Evolutionary conservation across 1,140 invertebrate genomes (phyloP).

Genomic region (Papilio polyxenes): DNA sequence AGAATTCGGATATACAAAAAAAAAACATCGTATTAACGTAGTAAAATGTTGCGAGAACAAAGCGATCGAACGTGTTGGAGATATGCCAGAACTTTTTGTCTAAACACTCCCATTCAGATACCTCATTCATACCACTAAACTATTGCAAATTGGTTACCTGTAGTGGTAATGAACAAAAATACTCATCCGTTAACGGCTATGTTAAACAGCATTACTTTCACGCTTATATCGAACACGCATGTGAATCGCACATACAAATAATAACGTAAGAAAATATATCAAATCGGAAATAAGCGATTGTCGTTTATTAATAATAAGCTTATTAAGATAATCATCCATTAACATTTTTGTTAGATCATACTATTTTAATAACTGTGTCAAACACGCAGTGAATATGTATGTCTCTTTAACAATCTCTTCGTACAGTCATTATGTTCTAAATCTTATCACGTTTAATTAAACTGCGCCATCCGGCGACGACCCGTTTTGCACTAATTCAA

Average conservation of each 20-base stretch:
- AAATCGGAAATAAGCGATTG: conserved; percentile 1
- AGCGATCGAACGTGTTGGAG: conserved; percentile 60
- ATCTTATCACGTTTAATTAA: conserved; percentile 36
- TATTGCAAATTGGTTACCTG: neutral
- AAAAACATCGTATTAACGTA: conserved; percentile 53
- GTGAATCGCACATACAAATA: neutral
- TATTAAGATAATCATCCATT: neutral
- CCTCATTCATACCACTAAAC: conserved; percentile 54
- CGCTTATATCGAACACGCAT: neutral
- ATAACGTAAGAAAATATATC: neutral
- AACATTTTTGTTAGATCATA: neutral
- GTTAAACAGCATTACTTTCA: neutral
- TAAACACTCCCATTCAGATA: conserved; percentile 50
- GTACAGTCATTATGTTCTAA: conserved; percentile 30
- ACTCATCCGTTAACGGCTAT: conserved; percentile 16
- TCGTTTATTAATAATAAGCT: neutral
- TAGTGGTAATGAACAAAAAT: neutral
- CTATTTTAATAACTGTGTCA: conserved; percentile 10
- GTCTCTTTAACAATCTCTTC: conserved; percentile 19
- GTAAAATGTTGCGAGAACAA: conserved; percentile 57
- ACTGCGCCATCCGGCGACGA: conserved; percentile 13
- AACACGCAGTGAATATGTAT: neutral
- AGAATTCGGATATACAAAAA: conserved; percentile 54
- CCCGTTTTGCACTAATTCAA: conserved; percentile 29
- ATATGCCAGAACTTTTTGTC: conserved; percentile 45